Evolutionary conservation across 2,888 invertebrate species (phyloP).

Genomic region (Ophioninae sp.): DNA sequence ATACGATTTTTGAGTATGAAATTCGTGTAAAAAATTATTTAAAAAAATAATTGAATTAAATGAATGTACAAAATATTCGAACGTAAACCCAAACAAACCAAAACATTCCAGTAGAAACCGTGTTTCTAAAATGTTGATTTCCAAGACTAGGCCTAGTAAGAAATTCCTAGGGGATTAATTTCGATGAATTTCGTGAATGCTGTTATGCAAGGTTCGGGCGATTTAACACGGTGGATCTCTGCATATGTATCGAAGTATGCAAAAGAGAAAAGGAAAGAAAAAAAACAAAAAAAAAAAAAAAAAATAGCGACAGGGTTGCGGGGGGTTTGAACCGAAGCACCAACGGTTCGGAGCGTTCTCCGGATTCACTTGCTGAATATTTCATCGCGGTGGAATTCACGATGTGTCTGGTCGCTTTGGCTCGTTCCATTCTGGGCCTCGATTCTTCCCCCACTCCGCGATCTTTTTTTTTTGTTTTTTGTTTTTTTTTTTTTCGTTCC

Average conservation of each 20-base stretch:
- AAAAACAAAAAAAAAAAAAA: no score
- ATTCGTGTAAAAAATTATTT: no score
- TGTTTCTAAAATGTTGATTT: no score
- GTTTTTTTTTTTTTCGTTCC: neutral
- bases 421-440: constrained; percentile 18
- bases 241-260: constrained; percentile 36
- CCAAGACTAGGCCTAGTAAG: no score
- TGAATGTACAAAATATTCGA: no score
- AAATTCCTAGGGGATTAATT: neutral
- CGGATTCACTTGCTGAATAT: constrained; percentile 59
- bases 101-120: no score
- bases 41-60: no score
- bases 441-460: neutral
- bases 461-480: constrained; percentile 15
- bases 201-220: neutral
- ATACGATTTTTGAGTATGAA: no score
- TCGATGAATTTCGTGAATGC: neutral
- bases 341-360: constrained; percentile 10
- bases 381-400: constrained; percentile 55
- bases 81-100: no score
- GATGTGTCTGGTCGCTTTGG: constrained; percentile 29
- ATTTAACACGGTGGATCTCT: neutral
- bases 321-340: no score
- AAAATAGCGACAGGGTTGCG: no score
- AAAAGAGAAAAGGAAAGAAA: constrained; percentile 25